phyloP scores from a whole-genome alignment of 2,888 invertebrate genomes.

The Oscheius sp. region DNA sequence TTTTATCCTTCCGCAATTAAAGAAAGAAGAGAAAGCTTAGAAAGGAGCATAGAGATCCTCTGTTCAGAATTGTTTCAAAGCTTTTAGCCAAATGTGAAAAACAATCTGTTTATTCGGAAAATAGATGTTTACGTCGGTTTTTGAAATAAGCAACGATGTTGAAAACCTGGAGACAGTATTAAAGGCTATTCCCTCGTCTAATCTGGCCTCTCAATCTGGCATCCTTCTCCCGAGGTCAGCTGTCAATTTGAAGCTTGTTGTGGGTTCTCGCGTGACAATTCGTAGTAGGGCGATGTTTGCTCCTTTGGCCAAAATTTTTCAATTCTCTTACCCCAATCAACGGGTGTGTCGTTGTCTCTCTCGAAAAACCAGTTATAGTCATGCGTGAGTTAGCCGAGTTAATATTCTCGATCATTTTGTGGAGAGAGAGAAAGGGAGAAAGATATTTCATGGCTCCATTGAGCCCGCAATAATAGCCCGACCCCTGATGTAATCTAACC shows the following conservation, averaged over 20 bases:
- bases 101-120: too few relatives aligned
- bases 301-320: not conserved
- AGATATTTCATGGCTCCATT: not conserved
- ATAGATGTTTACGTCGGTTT: too few relatives aligned
- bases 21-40: too few relatives aligned
- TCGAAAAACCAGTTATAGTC: constrained; percentile 5
- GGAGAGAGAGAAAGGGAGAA: not conserved
- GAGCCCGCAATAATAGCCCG: not conserved
- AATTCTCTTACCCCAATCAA: too few relatives aligned
- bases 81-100: too few relatives aligned
- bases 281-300: constrained; percentile 18
- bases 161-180: too few relatives aligned
- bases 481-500: not conserved
- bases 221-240: not conserved
- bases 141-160: too few relatives aligned
- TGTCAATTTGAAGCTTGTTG: constrained; percentile 13
- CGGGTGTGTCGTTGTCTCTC: constrained; percentile 19
- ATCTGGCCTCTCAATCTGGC: constrained; percentile 6
- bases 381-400: constrained; percentile 1
- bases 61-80: too few relatives aligned
- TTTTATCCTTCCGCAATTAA: too few relatives aligned
- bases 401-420: not conserved
- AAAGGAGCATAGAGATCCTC: too few relatives aligned
- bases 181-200: too few relatives aligned
- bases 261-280: constrained; percentile 10